phyloP scores from a whole-genome alignment of 1,140 invertebrate species.

The Eupristina koningsbergeri region DNA sequence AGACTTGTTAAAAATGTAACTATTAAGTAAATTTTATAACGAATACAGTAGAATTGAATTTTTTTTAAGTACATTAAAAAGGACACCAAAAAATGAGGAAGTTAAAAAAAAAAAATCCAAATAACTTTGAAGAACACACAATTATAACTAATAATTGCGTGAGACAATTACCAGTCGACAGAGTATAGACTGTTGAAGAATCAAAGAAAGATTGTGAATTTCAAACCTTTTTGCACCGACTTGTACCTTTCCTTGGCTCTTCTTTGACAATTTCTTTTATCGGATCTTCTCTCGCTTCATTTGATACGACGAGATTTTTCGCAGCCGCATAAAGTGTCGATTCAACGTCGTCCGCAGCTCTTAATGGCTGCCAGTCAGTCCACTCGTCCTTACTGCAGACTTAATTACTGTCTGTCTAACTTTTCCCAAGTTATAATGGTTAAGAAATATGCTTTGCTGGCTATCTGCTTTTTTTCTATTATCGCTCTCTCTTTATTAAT shows the following conservation, averaged over 20 bases:
- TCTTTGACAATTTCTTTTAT: conserved; percentile 73
- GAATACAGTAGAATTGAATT: neutral
- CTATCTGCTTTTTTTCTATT: neutral
- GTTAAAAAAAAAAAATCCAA: neutral
- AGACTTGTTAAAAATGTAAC: neutral
- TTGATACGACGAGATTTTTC: conserved; percentile 70
- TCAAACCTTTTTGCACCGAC: conserved; percentile 51
- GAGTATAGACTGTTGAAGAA: conserved; percentile 16
- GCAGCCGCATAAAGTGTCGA: conserved; percentile 71
- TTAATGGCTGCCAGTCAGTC: conserved; percentile 67
- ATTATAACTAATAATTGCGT: conserved; percentile 67
- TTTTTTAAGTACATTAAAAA: neutral
- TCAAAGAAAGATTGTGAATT: conserved; percentile 53
- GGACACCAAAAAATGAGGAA: neutral
- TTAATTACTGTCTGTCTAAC: conserved; percentile 72
- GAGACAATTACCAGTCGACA: conserved; percentile 64
- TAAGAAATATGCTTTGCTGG: conserved; percentile 58
- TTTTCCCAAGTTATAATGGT: conserved; percentile 72
- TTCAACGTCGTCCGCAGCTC: conserved; percentile 60
- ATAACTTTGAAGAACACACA: conserved; percentile 51
- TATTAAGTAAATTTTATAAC: neutral
- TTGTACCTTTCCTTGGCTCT: conserved; percentile 45
- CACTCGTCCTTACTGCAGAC: conserved; percentile 73
- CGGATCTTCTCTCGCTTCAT: conserved; percentile 70
- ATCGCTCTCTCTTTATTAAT: too few species aligned